Evolutionary conservation across 2,113 vertebrate species (phyloP).

Genomic region (Hippocampus zosterae): DNA sequence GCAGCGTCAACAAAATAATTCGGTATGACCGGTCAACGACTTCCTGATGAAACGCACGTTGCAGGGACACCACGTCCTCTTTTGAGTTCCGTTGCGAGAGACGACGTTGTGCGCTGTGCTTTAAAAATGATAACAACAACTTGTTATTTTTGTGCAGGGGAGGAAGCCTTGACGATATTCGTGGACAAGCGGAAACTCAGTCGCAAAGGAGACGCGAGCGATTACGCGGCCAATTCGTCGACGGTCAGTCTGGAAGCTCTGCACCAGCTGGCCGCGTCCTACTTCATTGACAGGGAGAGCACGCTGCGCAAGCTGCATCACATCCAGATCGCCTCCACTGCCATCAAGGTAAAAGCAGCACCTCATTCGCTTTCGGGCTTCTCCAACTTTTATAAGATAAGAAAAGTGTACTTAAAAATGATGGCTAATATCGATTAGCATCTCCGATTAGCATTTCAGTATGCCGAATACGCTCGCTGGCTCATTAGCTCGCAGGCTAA

Average conservation of each 20-base stretch:
- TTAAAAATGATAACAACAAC: background rate
- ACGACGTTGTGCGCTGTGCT: background rate
- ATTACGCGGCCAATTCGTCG: slow-evolving; percentile 79
- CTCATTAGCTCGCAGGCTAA: too few species aligned
- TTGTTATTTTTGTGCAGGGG: slow-evolving; percentile 70
- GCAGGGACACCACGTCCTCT: too few species aligned
- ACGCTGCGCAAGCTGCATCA: slow-evolving; percentile 78
- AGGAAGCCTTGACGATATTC: slow-evolving; percentile 96
- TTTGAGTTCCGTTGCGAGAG: background rate
- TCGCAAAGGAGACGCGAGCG: slow-evolving; percentile 81
- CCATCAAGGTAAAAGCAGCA: slow-evolving; percentile 72
- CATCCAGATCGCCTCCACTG: slow-evolving; percentile 78
- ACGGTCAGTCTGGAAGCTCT: slow-evolving; percentile 75
- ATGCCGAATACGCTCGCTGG: too few species aligned
- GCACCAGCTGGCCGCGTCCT: slow-evolving; percentile 81
- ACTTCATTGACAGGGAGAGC: slow-evolving; percentile 80
- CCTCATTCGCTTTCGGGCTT: too few species aligned
- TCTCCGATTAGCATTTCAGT: too few species aligned
- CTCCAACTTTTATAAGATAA: too few species aligned
- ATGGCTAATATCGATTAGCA: too few species aligned
- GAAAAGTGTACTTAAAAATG: too few species aligned
- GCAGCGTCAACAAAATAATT: too few species aligned
- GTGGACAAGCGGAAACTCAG: slow-evolving; percentile 96
- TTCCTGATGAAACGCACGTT: too few species aligned
- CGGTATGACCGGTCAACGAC: too few species aligned